Evolutionary conservation across 2,888 invertebrate genomes (phyloP), one percentile per base, ranked within the genome.

Genomic region (Galeruca laticollis): DNA sequence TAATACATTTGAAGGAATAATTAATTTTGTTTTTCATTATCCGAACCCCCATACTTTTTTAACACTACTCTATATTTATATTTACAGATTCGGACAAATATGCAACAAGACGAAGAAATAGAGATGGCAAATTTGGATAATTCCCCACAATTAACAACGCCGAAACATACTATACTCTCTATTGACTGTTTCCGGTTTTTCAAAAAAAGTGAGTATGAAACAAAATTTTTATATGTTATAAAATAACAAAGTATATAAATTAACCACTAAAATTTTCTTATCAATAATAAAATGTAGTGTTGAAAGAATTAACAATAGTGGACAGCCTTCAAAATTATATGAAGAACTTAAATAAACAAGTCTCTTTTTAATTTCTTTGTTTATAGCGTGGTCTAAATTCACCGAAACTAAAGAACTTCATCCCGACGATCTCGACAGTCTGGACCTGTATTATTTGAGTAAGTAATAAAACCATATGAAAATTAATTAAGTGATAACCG

Each of bases 351-450:
- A 26, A 26, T 26, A 1, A 26, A 26, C 26, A 3, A 1, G 26
- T 26, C 26, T 26, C 6, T 26, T 26, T 26, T 26, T 6, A 26
- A 9, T 47, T 18, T 26, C 11, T 52, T 57, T 57, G 18, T 40
- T 47, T 35, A 68, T 61, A 81, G 81, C 79, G 31, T 80, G 81
- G 81, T 76, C 75, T 13, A 80, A 78, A 65, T 80, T 81, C 70
- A 80, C 80, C 4, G 81, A 80, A 71, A 76, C 75, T 8, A 78
- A 76, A 65, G 77, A 79, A 43, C 59, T 69, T 18, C 54, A 72
- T 66, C 69, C 74, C 11, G 72, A 74, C 31, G 82, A 82, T 70
- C 75, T 82, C 69, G 81, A 81, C 67, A 82, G 82, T 62, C 73
- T 82, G 62, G 82, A 82, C 47, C 61, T 81, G 52, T 82, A 73